Conservation (phyloP, 1,140 invertebrate genomes). For the Sitophilus oryzae region DNA sequence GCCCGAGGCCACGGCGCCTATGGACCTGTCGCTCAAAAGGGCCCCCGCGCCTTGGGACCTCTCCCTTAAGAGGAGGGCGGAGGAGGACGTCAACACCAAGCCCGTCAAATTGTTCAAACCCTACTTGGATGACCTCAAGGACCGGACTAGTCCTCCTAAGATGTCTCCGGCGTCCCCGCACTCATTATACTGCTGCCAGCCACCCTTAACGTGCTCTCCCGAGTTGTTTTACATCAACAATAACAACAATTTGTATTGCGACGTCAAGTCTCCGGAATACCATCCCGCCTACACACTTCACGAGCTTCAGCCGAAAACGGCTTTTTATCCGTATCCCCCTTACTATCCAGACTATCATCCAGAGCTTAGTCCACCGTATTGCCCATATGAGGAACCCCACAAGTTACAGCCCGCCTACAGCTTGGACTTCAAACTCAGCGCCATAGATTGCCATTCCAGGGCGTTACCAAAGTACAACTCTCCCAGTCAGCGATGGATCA, state of each 20-base stretch:
- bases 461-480: constrained; percentile 58
- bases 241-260: constrained; percentile 33
- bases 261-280: constrained; percentile 28
- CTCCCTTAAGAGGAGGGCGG: constrained; percentile 41
- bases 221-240: constrained; percentile 33
- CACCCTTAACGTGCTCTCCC: constrained; percentile 28
- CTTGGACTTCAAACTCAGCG: constrained; percentile 49
- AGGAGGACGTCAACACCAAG: constrained; percentile 24
- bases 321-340: constrained; percentile 32
- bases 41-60: constrained; percentile 49
- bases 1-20: constrained; percentile 39
- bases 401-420: constrained; percentile 44
- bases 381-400: constrained; percentile 28
- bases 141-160: constrained; percentile 39
- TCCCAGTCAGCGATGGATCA: constrained; percentile 58
- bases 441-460: constrained; percentile 51
- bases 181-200: constrained; percentile 38
- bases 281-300: constrained; percentile 33
- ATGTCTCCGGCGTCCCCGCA: constrained; percentile 49
- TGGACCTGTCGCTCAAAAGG: constrained; percentile 43
- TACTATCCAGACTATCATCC: constrained; percentile 22
- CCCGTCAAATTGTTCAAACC: constrained; percentile 63
- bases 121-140: constrained; percentile 55
- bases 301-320: constrained; percentile 35
- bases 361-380: constrained; percentile 15